Conservation (phyloP, 1,140 invertebrate species). For the Littorina saxatilis region DNA sequence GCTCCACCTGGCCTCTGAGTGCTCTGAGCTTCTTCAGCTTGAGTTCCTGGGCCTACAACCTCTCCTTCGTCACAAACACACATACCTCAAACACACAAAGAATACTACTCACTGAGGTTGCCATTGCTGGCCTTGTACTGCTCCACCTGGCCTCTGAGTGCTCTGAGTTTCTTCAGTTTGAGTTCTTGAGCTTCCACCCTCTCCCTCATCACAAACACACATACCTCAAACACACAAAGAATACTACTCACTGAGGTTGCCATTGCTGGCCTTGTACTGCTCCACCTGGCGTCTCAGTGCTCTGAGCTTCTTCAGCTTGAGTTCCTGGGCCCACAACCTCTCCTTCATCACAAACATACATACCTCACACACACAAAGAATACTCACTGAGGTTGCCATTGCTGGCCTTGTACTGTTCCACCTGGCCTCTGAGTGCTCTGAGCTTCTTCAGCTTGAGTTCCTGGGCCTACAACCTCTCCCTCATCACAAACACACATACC, state of each 20-base stretch:
- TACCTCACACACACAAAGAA: neutral
- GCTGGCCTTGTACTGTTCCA: slow-evolving; percentile 91
- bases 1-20: slow-evolving; percentile 92
- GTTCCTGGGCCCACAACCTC: slow-evolving; percentile 94
- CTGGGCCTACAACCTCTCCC: slow-evolving; percentile 94
- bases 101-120: slow-evolving; percentile 86
- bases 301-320: slow-evolving; percentile 92
- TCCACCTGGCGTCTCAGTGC: slow-evolving; percentile 94
- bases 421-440: slow-evolving; percentile 91
- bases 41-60: too few species aligned
- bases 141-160: slow-evolving; percentile 93
- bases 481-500: too few species aligned
- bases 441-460: slow-evolving; percentile 94
- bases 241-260: slow-evolving; percentile 95
- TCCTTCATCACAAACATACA: slow-evolving; percentile 81
- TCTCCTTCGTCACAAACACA: too few species aligned
- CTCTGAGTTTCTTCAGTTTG: slow-evolving; percentile 91
- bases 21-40: slow-evolving; percentile 93
- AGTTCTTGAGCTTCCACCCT: slow-evolving; percentile 95
- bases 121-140: slow-evolving; percentile 93
- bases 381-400: slow-evolving; percentile 95
- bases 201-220: slow-evolving; percentile 89
- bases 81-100: too few species aligned
- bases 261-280: slow-evolving; percentile 92
- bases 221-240: slow-evolving; percentile 83